Percentiles rank a stretch among this genome's conserved stretches.
Evolutionary conservation across 2,113 vertebrate species (phyloP).

Genomic region (Tragelaphus imberbis): DNA sequence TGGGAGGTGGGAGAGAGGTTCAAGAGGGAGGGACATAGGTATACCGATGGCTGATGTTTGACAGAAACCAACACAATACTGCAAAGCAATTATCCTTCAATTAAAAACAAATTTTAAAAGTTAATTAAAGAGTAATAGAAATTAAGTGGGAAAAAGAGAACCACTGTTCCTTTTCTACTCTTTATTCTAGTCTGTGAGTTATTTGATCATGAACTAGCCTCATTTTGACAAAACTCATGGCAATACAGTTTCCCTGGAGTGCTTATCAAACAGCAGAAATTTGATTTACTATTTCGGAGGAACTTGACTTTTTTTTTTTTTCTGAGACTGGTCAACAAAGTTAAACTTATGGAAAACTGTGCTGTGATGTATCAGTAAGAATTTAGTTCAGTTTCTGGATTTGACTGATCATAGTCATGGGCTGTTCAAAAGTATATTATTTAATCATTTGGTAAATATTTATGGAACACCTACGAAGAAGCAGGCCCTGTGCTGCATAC

Average conservation of each 20-base stretch:
- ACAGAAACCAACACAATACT: not conserved
- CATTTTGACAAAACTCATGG: not conserved
- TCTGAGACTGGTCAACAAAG: not conserved
- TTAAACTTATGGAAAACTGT: not conserved
- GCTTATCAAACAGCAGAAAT: not conserved
- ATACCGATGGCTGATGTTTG: not conserved
- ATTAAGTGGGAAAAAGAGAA: not conserved
- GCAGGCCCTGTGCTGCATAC: not conserved
- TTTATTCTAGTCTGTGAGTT: not conserved
- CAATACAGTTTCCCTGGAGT: not conserved
- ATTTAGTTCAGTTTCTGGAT: not conserved
- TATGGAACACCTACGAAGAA: not conserved
- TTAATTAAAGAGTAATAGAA: not conserved
- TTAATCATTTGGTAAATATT: not conserved
- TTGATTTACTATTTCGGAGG: not conserved
- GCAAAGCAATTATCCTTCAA: not conserved
- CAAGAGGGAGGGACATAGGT: not conserved
- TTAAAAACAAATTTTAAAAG: not conserved
- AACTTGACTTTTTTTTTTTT: not conserved
- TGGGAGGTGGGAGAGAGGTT: not conserved
- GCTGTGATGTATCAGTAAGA: not conserved
- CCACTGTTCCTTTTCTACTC: not conserved
- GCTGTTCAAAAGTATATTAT: not conserved
- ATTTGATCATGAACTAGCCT: not conserved
- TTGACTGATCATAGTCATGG: not conserved